Evolutionary conservation across 1,140 invertebrate species (phyloP), one percentile per base, ranked within the genome.

Genomic region (Plutomurus gul): DNA sequence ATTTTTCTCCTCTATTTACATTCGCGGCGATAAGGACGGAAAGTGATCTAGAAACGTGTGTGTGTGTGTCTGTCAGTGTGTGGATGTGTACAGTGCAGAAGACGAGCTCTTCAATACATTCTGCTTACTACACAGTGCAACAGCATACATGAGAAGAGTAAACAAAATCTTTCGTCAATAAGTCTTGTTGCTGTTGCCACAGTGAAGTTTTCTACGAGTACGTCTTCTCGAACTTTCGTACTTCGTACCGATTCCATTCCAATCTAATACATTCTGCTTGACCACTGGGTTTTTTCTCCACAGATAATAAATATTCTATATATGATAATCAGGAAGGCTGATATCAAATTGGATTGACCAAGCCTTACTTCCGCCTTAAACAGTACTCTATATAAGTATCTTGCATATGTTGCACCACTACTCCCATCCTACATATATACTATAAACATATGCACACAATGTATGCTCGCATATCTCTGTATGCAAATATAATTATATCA

Each of bases 81-180:
- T 25, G 27, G 22, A 60, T 25, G 20, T 33, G 33, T 56, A n/a
- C n/a, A 49, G 8, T 49, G 47, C 47, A 22, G 18, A 10, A 5
- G 18, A 49, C 46, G 11, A 43, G n/a, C n/a, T 43, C n/a, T 43
- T n/a, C 39, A 43, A 43, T 43, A 43, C 39, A 43, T 43, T 43
- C 39, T 13, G 39, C n/a, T 43, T 43, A n/a, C 2, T 43, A 43
- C 39, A 13, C 2, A 10, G 2, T 43, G n/a, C 39, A 3, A 43
- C n/a, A 13, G 11, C 7, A 10, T 33, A n/a, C 10, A n/a, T 65
- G 27, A 33, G 27, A 65, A n/a, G 56, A 25, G 56, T 65, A 36
- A 65, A 65, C 56, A 65, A 36, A 65, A 65, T 65, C 27, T 33
- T 65, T 65, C 36, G 56, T 65, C 25, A 65, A 65, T 30, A 65